phyloP scores from a whole-genome alignment of 92 coral and sea anemone species.

The Pocillopora grandis region DNA sequence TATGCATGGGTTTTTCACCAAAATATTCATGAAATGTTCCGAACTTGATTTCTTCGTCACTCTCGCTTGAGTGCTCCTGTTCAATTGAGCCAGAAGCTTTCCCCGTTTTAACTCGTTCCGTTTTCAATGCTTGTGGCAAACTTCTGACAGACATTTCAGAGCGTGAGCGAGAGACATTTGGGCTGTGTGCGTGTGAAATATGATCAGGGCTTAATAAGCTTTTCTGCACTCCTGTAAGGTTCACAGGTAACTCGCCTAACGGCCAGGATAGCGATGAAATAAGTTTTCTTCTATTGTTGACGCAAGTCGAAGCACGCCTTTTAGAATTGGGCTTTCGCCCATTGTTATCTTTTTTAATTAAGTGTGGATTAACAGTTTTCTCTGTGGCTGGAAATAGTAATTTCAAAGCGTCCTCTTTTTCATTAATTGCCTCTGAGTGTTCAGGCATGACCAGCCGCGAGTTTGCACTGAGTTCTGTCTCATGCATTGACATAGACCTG shows the following conservation, averaged over 20 bases:
- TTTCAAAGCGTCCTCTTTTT: not conserved
- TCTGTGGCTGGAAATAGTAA: not conserved
- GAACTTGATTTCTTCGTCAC: conserved; percentile 10
- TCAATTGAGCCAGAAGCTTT: not conserved
- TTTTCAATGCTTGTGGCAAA: not conserved
- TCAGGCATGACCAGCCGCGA: conserved; percentile 2
- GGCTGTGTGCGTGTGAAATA: not conserved
- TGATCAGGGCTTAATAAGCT: not conserved
- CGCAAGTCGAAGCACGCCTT: not conserved
- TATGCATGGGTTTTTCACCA: not conserved
- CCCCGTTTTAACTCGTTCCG: not conserved
- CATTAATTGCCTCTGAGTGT: not conserved
- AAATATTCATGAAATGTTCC: not conserved
- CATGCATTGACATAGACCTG: conserved; percentile 1
- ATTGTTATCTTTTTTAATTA: not conserved
- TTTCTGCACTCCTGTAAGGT: not conserved
- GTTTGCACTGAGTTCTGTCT: conserved; percentile 16
- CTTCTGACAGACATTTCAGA: not conserved
- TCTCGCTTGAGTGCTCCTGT: not conserved
- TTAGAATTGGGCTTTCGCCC: not conserved
- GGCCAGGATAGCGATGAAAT: conserved; percentile 18
- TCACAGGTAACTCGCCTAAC: conserved; percentile 1
- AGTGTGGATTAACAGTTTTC: not conserved
- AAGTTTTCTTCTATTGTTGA: not conserved
- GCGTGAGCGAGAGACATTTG: not conserved